Evolutionary conservation across 2,888 invertebrate species (phyloP).

Genomic region (Cerceris ruficornis): DNA sequence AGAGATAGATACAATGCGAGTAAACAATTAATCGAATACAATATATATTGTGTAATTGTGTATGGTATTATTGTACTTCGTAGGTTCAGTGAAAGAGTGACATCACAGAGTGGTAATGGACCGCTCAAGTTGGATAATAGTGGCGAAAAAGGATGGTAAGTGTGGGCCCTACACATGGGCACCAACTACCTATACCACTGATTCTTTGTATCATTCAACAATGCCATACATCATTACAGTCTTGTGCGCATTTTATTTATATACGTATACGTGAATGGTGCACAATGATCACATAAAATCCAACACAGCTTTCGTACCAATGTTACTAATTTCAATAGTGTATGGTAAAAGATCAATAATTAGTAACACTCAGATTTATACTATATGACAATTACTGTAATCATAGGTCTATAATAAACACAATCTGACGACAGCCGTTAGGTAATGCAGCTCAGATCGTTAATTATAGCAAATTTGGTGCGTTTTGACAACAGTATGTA

Average conservation of each 20-base stretch:
- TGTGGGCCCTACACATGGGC: constrained; percentile 72
- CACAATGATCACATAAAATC: constrained; percentile 37
- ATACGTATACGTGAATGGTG: constrained; percentile 30
- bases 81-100: constrained; percentile 82
- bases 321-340: constrained; percentile 9
- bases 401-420: constrained; percentile 7
- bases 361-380: not conserved
- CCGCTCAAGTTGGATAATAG: constrained; percentile 80
- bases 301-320: constrained; percentile 40
- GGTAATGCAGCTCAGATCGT: constrained; percentile 23
- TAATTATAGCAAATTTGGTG: constrained; percentile 8
- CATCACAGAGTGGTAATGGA: constrained; percentile 80
- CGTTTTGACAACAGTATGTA: not conserved
- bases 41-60: constrained; percentile 54
- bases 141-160: constrained; percentile 81
- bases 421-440: constrained; percentile 38
- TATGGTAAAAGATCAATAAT: not conserved
- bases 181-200: constrained; percentile 66
- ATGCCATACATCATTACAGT: constrained; percentile 55
- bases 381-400: not conserved
- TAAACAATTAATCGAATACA: constrained; percentile 26
- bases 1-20: constrained; percentile 11
- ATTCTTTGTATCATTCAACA: constrained; percentile 57
- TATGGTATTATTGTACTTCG: constrained; percentile 71
- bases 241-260: constrained; percentile 28